Conservation (phyloP, 2,797 vertebrate species). For the Gobio occitaniae region DNA sequence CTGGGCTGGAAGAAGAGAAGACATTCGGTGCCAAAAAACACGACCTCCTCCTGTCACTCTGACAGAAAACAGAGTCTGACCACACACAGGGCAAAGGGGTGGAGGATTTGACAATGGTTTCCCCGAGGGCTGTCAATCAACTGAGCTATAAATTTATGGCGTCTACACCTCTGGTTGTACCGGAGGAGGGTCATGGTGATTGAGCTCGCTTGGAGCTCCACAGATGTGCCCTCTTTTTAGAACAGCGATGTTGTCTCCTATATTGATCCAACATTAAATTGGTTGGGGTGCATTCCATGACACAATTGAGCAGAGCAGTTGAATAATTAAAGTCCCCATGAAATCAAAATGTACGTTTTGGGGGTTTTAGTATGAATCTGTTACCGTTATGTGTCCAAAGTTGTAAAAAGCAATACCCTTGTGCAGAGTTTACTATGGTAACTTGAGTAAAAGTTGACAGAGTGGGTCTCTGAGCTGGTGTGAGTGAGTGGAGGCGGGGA, state of each 20-base stretch:
- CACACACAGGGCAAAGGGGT: constrained; percentile 38
- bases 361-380: background rate
- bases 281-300: background rate
- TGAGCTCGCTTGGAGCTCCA: constrained; percentile 17
- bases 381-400: no score
- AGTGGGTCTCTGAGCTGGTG: no score
- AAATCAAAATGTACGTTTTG: no score
- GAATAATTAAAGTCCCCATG: background rate
- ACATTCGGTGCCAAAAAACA: constrained; percentile 51
- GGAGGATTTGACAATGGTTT: background rate
- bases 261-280: background rate
- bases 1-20: constrained; percentile 54
- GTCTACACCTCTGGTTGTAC: constrained; percentile 1
- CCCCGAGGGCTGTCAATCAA: constrained; percentile 40
- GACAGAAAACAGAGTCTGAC: constrained; percentile 54
- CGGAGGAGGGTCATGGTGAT: constrained; percentile 9
- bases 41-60: constrained; percentile 48
- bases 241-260: background rate
- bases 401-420: no score
- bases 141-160: constrained; percentile 2
- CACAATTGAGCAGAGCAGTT: constrained; percentile 2
- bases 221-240: constrained; percentile 26
- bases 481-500: no score
- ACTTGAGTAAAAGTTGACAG: no score
- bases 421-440: no score